A percentile compares a stretch with the other conserved stretches of the same genome.
Conservation (phyloP, 2,797 vertebrate species). For the Zalophus californianus region DNA sequence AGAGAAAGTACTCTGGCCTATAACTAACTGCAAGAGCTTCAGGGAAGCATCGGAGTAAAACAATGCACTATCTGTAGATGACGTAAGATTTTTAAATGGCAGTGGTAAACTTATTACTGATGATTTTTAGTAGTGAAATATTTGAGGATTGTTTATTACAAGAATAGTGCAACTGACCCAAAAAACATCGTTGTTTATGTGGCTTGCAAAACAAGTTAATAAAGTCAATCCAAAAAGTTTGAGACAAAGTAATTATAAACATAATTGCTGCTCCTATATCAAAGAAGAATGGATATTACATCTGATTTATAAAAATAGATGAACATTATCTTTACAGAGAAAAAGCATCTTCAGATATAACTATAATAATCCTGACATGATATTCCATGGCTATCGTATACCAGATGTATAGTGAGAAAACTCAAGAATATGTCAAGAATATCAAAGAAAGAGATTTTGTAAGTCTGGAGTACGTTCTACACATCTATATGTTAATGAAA, state of each 20-base stretch:
- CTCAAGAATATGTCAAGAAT: background rate
- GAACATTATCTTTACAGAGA: background rate
- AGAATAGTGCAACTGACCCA: background rate
- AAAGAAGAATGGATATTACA: background rate
- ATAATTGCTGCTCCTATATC: background rate
- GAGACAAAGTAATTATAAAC: background rate
- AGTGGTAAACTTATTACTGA: background rate
- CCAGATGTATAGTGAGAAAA: background rate
- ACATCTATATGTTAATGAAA: background rate
- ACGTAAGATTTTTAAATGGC: background rate
- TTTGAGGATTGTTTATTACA: background rate
- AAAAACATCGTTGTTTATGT: background rate
- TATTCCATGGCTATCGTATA: background rate
- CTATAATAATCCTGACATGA: background rate
- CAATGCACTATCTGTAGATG: background rate
- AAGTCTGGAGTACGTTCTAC: background rate
- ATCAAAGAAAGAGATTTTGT: background rate
- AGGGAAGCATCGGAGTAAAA: background rate
- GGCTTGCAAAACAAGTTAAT: background rate
- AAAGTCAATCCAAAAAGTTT: background rate
- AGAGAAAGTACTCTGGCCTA: background rate
- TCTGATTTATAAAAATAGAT: slow-evolving; percentile 11
- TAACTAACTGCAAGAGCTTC: background rate
- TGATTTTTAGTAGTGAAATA: background rate
- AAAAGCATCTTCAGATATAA: background rate